A percentile compares a stretch with the other conserved stretches of the same genome.
phyloP scores from a whole-genome alignment of 2,113 vertebrate genomes.

The Scolopax mira region DNA sequence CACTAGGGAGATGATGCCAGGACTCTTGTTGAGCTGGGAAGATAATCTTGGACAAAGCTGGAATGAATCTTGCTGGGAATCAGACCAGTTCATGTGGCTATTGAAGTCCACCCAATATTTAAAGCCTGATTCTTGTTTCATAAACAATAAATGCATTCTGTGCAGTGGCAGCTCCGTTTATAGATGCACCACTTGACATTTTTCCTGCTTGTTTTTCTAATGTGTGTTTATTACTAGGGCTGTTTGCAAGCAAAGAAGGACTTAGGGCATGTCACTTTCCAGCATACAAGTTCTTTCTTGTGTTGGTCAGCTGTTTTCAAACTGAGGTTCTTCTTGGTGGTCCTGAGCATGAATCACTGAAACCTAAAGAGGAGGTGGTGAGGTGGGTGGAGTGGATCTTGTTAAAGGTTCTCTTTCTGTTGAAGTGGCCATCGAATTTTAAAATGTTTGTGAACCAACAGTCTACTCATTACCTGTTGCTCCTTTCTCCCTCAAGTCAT shows the following conservation, averaged over 20 bases:
- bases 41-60: conserved; percentile 33
- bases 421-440: background rate
- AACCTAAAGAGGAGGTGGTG: conserved; percentile 14
- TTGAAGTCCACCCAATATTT: conserved; percentile 16
- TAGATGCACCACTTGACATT: background rate
- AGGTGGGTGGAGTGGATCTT: background rate
- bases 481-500: background rate
- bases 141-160: conserved; percentile 30
- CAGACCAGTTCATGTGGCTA: background rate
- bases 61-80: conserved; percentile 22
- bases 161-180: conserved; percentile 34
- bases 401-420: conserved; percentile 25
- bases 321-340: conserved; percentile 15
- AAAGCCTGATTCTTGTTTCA: background rate
- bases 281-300: conserved; percentile 28
- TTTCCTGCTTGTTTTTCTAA: conserved; percentile 2
- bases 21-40: conserved; percentile 32
- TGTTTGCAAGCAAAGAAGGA: background rate
- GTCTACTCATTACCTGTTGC: background rate
- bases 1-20: background rate
- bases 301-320: background rate
- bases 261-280: background rate
- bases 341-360: conserved; percentile 8
- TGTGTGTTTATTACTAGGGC: conserved; percentile 4
- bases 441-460: background rate